Evolutionary conservation across 2,797 vertebrate species (phyloP).

Genomic region (Potorous gilbertii): DNA sequence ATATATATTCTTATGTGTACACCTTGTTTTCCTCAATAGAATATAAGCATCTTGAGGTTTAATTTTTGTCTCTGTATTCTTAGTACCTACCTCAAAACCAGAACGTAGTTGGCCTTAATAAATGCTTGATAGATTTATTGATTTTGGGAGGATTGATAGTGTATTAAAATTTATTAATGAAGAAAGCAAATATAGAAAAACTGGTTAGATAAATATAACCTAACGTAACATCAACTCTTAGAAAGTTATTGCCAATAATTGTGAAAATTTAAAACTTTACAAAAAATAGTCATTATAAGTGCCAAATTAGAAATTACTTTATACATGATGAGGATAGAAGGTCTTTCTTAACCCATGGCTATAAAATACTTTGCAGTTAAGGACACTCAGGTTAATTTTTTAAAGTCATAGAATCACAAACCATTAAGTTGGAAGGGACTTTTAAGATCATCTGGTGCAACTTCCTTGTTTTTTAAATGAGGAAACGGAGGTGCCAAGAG

Average conservation of each 20-base stretch:
- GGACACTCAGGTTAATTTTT: neutral
- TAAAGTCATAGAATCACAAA: neutral
- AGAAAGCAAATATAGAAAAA: constrained; percentile 28
- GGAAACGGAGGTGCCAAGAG: neutral
- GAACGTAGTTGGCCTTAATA: neutral
- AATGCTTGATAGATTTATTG: neutral
- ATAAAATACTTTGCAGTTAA: constrained; percentile 49
- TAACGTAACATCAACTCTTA: neutral
- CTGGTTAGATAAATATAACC: neutral
- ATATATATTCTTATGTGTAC: neutral
- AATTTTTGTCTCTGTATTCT: neutral
- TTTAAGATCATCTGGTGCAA: neutral
- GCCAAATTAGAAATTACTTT: neutral
- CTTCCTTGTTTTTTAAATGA: constrained; percentile 2
- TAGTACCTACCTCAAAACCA: neutral
- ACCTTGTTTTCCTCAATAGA: neutral
- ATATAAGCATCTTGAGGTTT: neutral
- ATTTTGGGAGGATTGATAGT: neutral
- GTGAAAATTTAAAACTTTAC: constrained; percentile 10
- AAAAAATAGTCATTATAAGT: neutral
- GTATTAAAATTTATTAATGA: constrained; percentile 11
- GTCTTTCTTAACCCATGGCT: neutral
- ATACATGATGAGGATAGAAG: neutral
- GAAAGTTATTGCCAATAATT: constrained; percentile 35
- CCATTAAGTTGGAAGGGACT: neutral